Evolutionary conservation across 2,113 vertebrate genomes (phyloP), one percentile per base, ranked within the genome.

Genomic region (Balaenoptera acutorostrata): DNA sequence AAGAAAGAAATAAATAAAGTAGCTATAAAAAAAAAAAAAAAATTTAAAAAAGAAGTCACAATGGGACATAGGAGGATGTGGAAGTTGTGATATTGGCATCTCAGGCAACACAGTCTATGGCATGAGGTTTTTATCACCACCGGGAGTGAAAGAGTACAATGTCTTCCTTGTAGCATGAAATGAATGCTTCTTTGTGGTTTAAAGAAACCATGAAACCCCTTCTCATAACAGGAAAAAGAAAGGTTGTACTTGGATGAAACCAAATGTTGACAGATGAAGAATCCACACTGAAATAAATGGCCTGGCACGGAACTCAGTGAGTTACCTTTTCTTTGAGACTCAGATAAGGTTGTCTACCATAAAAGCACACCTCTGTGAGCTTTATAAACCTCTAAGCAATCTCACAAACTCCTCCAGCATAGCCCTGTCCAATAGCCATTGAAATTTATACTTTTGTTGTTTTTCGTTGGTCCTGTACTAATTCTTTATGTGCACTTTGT

Each of bases 221-320:
- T 96, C n/a, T 83, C 36, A 44, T 81, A 61, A 39, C 3, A 69
- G 11, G 12, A 15, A 27, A 95, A 74, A 93, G 92, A 94, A 94
- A 88, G 2, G 21, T 98, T 97, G 39, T 95, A 93, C 96, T 98
- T 98, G 91, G 87, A 84, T 88, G 93, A 83, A 96, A 97, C 84
- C 31, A 29, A 96, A 61, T 82, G 44, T 69, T 96, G 71, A 97
- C 85, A 97, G 82, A 96, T 66, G 88, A 97, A 97, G 93, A 97
- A 97, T 83, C 10, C 82, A 96, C 88, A 74, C 7, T 74, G 10
- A 21, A 72, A 85, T 2, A 84, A 90, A 88, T 23, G 39, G 95
- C 8, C 71, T 96, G 89, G 82, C 8, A 61, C 31, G 18, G 66
- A 92, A 88, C 39, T 95, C 69, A 97, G 49, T 49, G 75, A 95